Percentiles rank a stretch among this genome's conserved stretches.
These are phyloP conservation scores for Podilymbus podiceps DNA, from an alignment of 2,113 vertebrate species.

Conservation along the genomic window DNA sequence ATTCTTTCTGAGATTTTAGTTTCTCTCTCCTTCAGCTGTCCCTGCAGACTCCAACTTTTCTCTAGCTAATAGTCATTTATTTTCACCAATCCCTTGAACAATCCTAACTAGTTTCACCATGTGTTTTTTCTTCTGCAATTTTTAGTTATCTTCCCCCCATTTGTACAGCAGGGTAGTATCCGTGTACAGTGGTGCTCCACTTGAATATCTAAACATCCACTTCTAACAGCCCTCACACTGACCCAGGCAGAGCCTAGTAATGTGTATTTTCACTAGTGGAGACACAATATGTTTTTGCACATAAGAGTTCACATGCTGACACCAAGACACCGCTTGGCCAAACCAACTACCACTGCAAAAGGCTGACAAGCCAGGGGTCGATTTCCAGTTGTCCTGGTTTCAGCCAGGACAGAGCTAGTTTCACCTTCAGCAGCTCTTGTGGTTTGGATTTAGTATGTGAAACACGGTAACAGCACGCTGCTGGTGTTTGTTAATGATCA, in stretches of 20 bases:
- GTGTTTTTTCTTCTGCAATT: neutral
- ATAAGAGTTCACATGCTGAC: neutral
- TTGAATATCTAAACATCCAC: neutral
- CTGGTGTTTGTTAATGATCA: too few species aligned
- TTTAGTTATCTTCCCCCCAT: neutral
- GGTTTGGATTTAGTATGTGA: too few species aligned
- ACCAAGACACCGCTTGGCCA: neutral
- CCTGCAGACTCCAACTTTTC: neutral
- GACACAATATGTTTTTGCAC: neutral
- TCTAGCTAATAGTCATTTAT: neutral
- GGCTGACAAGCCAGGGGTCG: neutral
- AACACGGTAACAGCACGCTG: too few species aligned
- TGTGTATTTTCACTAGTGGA: neutral
- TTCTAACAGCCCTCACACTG: neutral
- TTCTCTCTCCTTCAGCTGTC: neutral
- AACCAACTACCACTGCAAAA: neutral
- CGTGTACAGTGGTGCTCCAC: neutral
- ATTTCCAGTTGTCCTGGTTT: neutral
- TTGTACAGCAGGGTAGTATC: neutral
- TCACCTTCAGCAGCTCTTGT: too few species aligned
- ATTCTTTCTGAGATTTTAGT: neutral
- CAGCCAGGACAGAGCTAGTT: too few species aligned
- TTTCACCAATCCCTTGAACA: neutral
- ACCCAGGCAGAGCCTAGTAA: neutral
- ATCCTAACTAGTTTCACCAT: fast-evolving